Evolutionary conservation across 2,797 vertebrate genomes (phyloP).

Genomic region (Taeniopygia guttata): DNA sequence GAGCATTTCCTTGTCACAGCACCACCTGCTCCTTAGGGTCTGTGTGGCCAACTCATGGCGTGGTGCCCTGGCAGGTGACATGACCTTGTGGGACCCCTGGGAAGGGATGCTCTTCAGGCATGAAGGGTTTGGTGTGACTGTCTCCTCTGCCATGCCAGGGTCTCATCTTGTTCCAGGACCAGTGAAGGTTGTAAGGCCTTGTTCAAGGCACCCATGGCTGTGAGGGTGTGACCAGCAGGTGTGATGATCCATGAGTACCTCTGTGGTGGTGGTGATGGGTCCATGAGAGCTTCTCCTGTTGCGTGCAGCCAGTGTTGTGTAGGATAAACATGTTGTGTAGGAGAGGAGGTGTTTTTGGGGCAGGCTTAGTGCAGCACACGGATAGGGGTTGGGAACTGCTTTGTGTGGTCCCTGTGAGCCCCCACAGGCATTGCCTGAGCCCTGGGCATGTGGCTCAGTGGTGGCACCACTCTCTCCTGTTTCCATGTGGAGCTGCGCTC

Average conservation of each 20-base stretch:
- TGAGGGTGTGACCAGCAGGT: neutral
- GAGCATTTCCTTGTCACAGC: neutral
- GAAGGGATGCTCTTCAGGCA: neutral
- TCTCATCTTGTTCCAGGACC: neutral
- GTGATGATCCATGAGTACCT: neutral
- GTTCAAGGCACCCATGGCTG: neutral
- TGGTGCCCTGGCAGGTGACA: neutral
- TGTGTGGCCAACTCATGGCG: rapidly evolving
- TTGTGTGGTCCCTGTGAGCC: neutral
- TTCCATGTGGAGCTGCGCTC: rapidly evolving
- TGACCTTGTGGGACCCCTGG: rapidly evolving
- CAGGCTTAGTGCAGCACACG: rapidly evolving
- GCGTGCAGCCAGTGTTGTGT: rapidly evolving
- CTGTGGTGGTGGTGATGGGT: neutral
- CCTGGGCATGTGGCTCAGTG: neutral
- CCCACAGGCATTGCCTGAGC: rapidly evolving
- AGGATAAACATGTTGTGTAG: rapidly evolving
- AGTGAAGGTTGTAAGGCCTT: neutral
- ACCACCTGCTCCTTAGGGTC: neutral
- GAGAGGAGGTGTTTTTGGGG: neutral
- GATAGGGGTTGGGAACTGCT: neutral
- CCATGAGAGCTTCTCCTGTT: neutral
- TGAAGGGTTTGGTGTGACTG: neutral
- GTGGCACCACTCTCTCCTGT: neutral
- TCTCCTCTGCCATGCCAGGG: neutral